Evolutionary conservation across 64 coral and sea anemone species (phyloP), one percentile per base, ranked within the genome.

Genomic region (Stichodactyla mertensii): DNA sequence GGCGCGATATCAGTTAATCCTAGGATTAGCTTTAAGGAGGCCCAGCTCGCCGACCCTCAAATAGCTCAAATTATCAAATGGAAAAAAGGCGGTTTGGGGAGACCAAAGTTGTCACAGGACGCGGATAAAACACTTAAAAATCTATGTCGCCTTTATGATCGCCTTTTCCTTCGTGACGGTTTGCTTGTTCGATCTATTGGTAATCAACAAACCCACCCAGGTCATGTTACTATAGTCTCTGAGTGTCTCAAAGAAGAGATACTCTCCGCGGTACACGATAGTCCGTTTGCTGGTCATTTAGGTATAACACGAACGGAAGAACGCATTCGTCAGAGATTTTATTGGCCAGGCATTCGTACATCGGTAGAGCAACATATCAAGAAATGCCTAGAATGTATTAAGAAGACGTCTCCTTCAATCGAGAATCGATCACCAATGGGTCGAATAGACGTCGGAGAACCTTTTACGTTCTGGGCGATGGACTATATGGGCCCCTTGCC

Each of bases 221-320:
- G 20, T 71, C 24, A 71, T 5, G 67, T 16, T 27, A 71, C 24
- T 27, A 27, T 71, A 27, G 67, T 71, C 8, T 2, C 67, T 27
- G 67, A 71, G 24, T 8, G 7, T 11, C 20, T 19, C 13, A 12
- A 1, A 71, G 7, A 71, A 20, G 67, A 71, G 20, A 20, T 64
- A 64, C 61, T 64, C 12, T 0, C 0, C 24, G 67, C 67, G 67
- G 19, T 71, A 27, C 67, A 71, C 24, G 18, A 27, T 74, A 52
- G 66, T 24, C 85, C 61, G 52, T 62, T 87, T 13, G 36, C 58
- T 59, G 85, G 85, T n/a, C 85, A 85, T 85, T 60, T 85, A 85
- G 83, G 83, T 61, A 85, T 85, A 57, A 85, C 83, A 45, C 83
- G 83, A n/a, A 83, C 82, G 52, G 82, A 86, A 56, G 84, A 86